Evolutionary conservation across 2,113 vertebrate genomes (phyloP), one percentile per base, ranked within the genome.

Genomic region (Syngnathus typhle): DNA sequence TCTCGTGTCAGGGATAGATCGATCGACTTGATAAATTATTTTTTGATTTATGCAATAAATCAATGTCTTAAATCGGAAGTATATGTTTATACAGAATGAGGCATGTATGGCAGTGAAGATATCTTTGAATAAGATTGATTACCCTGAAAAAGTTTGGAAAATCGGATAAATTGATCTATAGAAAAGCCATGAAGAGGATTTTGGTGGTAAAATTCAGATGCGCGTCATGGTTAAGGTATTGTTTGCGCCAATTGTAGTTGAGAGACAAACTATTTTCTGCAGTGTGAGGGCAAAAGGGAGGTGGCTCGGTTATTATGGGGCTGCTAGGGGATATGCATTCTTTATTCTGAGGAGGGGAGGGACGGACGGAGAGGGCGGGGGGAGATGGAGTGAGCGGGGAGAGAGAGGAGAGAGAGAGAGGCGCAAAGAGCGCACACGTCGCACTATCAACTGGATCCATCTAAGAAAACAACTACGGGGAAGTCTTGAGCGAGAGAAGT

Each of bases 361-460:
- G 88, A 88, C 83, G 85, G 69, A 86, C 56, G 78, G 52, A 56
- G 58, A 39, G 61, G 46, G 69, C n/a, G 54, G 72, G 37, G 74
- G 46, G 76, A 60, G 60, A 72, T 60, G n/a, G 70, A 18, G 52
- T 43, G 61, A 32, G 27, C 56, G 27, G 54, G 65, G 72, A 61
- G 75, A 37, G 65, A 60, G 69, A 41, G 70, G 79, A 21, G 74
- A 68, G 77, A 36, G 75, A 65, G 80, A 78, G 80, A 74, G 80
- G 73, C 77, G 81, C 83, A 74, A 75, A 23, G 82, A 69, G 85
- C 78, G 70, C 77, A 81, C 78, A 85, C 73, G 86, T 90, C 89
- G 89, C 93, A 92, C 91, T 91, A 93, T 89, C 92, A 91, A 82
- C 88, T 89, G 92, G 91, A 92, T 92, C 91, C 92, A 92, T 93